A percentile compares a stretch with the other conserved stretches of the same genome.
phyloP scores from a whole-genome alignment of 2,888 invertebrate genomes.

The Calliopum simillimum region DNA sequence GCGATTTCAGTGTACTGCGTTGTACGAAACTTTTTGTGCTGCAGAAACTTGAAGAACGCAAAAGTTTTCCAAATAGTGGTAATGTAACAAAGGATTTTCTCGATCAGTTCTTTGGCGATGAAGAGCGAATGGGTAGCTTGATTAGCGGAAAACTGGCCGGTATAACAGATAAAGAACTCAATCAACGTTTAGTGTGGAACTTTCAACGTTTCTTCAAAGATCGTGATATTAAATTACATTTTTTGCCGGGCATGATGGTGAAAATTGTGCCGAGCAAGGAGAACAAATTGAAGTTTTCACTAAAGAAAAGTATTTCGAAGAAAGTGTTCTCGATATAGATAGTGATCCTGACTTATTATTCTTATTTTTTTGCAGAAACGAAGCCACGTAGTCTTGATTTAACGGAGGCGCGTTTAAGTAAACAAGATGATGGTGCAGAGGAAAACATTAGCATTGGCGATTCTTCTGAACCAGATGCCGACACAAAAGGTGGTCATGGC shows the following conservation, averaged over 20 bases:
- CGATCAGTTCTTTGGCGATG: constrained; percentile 61
- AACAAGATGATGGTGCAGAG: constrained; percentile 3
- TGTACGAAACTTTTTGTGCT: constrained; percentile 72
- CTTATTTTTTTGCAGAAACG: not conserved
- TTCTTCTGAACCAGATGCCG: not conserved
- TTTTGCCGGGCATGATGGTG: constrained; percentile 70
- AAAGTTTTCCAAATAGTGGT: constrained; percentile 52
- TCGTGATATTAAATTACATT: constrained; percentile 68
- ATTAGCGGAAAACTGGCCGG: constrained; percentile 68
- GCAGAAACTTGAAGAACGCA: constrained; percentile 68
- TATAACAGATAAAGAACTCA: constrained; percentile 68
- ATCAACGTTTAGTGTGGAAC: constrained; percentile 68
- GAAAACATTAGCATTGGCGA: not conserved
- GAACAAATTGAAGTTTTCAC: constrained; percentile 68
- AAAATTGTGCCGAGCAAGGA: constrained; percentile 70
- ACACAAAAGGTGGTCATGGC: constrained; percentile 27
- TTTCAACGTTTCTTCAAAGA: constrained; percentile 70
- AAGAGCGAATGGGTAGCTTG: constrained; percentile 57
- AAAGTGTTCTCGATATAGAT: not conserved
- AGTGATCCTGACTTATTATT: not conserved
- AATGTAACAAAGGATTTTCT: constrained; percentile 64
- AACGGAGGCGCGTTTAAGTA: not conserved
- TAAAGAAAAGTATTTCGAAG: constrained; percentile 67
- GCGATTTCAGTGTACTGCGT: constrained; percentile 67
- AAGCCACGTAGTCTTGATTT: not conserved